A percentile compares a stretch with the other conserved stretches of the same genome.
Evolutionary conservation across 35 echinoderm and acorn worm genomes (phyloP).

Genomic region (Hemicentrotus pulcherrimus): DNA sequence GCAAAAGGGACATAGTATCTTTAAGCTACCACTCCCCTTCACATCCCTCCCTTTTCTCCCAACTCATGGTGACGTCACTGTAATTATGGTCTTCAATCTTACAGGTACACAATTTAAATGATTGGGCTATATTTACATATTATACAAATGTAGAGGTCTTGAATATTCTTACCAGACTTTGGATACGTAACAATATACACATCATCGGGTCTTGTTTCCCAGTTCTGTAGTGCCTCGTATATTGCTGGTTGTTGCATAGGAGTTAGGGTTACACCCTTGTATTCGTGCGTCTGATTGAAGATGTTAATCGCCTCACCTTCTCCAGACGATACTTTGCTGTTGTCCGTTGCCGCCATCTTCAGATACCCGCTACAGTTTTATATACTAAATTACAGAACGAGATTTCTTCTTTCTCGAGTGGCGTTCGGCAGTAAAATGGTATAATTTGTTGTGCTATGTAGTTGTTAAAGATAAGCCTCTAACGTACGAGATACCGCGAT

Average conservation of each 20-base stretch:
- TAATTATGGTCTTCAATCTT: no score
- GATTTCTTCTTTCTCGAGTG: no score
- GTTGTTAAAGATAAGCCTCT: neutral
- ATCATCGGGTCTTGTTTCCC: neutral
- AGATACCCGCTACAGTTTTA: no score
- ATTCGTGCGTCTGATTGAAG: neutral
- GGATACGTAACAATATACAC: constrained; percentile 33
- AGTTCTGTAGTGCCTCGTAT: neutral
- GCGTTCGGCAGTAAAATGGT: no score
- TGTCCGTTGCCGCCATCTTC: neutral
- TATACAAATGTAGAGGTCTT: no score
- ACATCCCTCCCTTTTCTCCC: no score
- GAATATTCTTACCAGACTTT: neutral
- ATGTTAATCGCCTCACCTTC: neutral
- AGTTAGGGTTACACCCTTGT: neutral
- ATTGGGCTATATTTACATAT: no score
- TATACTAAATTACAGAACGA: neutral
- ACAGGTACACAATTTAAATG: no score
- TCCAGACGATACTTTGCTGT: neutral
- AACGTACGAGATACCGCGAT: neutral
- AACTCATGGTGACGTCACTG: no score
- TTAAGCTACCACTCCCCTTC: no score
- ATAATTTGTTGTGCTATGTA: no score
- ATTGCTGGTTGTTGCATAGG: neutral
- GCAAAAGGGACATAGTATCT: no score